Evolutionary conservation across 2,888 invertebrate species (phyloP).

Genomic region (Aethes cnicana): DNA sequence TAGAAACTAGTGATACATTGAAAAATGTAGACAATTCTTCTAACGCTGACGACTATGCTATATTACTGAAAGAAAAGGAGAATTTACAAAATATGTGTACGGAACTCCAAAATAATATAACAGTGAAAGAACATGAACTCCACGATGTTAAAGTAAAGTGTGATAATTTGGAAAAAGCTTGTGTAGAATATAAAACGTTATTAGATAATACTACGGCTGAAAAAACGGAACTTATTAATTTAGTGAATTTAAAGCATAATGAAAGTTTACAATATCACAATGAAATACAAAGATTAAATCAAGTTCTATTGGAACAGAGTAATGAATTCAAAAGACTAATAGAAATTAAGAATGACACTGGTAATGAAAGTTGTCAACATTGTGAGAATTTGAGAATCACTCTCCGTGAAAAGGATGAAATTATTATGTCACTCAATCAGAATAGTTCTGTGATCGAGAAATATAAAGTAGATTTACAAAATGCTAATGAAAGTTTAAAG

Average conservation of each 20-base stretch:
- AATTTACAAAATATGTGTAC: constrained; percentile 49
- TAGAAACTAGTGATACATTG: constrained; percentile 59
- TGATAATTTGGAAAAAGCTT: constrained; percentile 50
- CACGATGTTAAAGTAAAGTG: constrained; percentile 47
- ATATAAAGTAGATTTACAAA: constrained; percentile 73
- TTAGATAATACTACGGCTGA: constrained; percentile 69
- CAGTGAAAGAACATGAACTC: constrained; percentile 50
- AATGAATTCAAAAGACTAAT: constrained; percentile 60
- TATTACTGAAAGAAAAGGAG: constrained; percentile 57
- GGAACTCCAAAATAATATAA: constrained; percentile 48
- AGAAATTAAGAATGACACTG: constrained; percentile 61
- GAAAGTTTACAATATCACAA: constrained; percentile 92
- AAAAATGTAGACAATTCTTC: constrained; percentile 51
- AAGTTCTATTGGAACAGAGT: constrained; percentile 79
- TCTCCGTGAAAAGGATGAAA: constrained; percentile 68
- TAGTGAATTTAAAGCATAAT: constrained; percentile 91
- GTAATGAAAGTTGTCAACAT: constrained; percentile 47
- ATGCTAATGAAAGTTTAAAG: constrained; percentile 80
- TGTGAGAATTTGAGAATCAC: constrained; percentile 57
- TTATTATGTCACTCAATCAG: constrained; percentile 58
- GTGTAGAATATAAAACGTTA: constrained; percentile 52
- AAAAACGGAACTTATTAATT: constrained; percentile 86
- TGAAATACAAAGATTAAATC: constrained; percentile 91
- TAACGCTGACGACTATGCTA: constrained; percentile 56
- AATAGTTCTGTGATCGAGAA: constrained; percentile 52